These are phyloP conservation scores for Cataglyphis altisquamis DNA, from an alignment of 2,888 invertebrate genomes.

Conservation along the genomic window DNA sequence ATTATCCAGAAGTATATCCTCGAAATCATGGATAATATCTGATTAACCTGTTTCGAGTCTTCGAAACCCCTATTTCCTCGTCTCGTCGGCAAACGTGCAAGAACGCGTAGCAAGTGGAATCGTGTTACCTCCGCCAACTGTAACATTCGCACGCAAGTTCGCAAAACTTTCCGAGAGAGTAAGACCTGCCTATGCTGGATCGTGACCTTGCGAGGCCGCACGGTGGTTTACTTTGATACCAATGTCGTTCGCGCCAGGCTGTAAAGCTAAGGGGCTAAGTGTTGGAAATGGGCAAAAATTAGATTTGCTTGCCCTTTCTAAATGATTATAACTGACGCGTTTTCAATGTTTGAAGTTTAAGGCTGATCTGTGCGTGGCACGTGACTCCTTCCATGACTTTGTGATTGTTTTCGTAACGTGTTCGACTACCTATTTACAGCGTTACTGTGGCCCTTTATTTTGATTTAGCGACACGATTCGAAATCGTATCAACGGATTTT, in stretches of 20 bases:
- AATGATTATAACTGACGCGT: constrained; percentile 24
- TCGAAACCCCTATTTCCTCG: neutral
- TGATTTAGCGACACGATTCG: neutral
- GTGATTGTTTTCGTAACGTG: neutral
- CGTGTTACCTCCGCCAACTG: constrained; percentile 57
- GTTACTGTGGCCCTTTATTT: neutral
- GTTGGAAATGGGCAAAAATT: constrained; percentile 44
- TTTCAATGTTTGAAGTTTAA: neutral
- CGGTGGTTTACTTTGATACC: constrained; percentile 43
- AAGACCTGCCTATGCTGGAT: constrained; percentile 43
- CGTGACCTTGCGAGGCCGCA: constrained; percentile 66
- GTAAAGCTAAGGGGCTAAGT: constrained; percentile 36
- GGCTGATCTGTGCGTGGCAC: neutral
- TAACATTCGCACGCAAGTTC: constrained; percentile 63
- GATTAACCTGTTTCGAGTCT: constrained; percentile 35
- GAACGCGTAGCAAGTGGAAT: constrained; percentile 41
- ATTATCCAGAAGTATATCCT: neutral
- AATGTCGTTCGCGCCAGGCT: neutral
- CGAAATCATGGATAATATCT: constrained; percentile 4
- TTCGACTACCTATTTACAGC: neutral
- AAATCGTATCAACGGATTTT: neutral
- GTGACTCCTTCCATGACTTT: neutral
- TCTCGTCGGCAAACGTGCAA: constrained; percentile 47
- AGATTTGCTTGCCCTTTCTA: constrained; percentile 26
- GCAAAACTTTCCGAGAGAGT: constrained; percentile 62